These are phyloP conservation scores for Silurus glanis DNA, from an alignment of 2,113 vertebrate genomes.

Conservation along the genomic window DNA sequence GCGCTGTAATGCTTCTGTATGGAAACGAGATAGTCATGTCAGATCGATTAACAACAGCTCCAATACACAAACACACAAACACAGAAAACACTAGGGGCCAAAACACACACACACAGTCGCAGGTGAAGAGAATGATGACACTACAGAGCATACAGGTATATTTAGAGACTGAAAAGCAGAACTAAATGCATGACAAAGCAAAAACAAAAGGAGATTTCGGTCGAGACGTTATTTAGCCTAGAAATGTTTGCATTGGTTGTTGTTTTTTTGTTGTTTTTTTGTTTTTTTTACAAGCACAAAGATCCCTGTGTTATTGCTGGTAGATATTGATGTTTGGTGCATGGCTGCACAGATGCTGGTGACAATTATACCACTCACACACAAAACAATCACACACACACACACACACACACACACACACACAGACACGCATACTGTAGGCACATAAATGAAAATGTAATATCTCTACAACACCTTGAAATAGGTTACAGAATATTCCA, in stretches of 20 bases:
- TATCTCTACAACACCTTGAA: not conserved
- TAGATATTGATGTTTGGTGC: not conserved
- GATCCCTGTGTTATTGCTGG: slow-evolving; percentile 9
- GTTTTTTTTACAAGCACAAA: slow-evolving; percentile 25
- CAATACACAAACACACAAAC: slow-evolving; percentile 8
- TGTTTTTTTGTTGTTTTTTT: not conserved
- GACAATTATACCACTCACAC: slow-evolving; percentile 15
- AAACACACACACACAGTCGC: slow-evolving; percentile 21
- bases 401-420: not conserved
- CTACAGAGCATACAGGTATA: not conserved
- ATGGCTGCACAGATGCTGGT: not conserved
- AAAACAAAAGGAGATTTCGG: not conserved
- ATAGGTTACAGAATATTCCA: not conserved
- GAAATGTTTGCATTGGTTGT: not conserved
- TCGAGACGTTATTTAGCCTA: slow-evolving; percentile 22
- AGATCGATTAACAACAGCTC: slow-evolving; percentile 38
- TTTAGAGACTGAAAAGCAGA: not conserved
- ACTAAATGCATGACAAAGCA: not conserved
- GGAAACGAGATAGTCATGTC: slow-evolving; percentile 24
- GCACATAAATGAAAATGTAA: not conserved
- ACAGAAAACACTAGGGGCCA: slow-evolving; percentile 11
- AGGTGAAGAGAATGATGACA: slow-evolving; percentile 6
- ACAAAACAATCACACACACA: not conserved
- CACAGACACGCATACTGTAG: not conserved
- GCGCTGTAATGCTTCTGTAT: slow-evolving; percentile 42